Conservation (phyloP, 2,797 vertebrate genomes). For the Prionace glauca region DNA sequence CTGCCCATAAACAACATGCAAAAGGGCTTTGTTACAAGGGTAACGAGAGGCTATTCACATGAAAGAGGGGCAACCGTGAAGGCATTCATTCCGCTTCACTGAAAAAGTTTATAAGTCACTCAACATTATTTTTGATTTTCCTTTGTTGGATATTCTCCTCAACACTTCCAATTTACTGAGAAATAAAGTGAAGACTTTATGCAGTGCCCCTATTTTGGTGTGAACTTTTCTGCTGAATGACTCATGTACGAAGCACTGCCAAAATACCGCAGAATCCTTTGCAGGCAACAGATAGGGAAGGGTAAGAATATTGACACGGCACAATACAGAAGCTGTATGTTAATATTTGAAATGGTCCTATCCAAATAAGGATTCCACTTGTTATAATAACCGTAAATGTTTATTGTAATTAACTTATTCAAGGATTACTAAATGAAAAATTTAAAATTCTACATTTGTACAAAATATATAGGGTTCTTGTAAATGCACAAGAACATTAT, state of each 20-base stretch:
- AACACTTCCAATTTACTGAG: not conserved
- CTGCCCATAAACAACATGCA: constrained; percentile 38
- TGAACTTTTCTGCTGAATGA: constrained; percentile 19
- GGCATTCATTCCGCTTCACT: not conserved
- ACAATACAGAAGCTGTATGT: not conserved
- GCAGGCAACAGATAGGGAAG: not conserved
- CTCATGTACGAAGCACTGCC: not conserved
- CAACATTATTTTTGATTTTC: not conserved
- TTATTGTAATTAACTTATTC: not conserved
- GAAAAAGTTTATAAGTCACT: not conserved
- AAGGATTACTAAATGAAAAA: not conserved
- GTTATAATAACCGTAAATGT: not conserved
- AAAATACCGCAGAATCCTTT: not conserved
- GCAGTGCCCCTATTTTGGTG: not conserved
- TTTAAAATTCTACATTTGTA: not conserved
- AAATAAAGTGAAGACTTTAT: constrained; percentile 42
- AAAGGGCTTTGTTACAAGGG: constrained; percentile 29
- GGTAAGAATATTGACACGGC: not conserved
- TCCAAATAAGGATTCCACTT: not conserved
- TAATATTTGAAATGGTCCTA: not conserved
- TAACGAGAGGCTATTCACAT: not conserved
- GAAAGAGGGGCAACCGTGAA: not conserved
- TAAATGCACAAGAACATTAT: not conserved
- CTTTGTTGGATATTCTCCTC: not conserved
- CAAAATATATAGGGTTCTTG: not conserved